These are phyloP conservation scores for Spilogale gracilis DNA, from an alignment of 2,113 vertebrate genomes.

Conservation along the genomic window DNA sequence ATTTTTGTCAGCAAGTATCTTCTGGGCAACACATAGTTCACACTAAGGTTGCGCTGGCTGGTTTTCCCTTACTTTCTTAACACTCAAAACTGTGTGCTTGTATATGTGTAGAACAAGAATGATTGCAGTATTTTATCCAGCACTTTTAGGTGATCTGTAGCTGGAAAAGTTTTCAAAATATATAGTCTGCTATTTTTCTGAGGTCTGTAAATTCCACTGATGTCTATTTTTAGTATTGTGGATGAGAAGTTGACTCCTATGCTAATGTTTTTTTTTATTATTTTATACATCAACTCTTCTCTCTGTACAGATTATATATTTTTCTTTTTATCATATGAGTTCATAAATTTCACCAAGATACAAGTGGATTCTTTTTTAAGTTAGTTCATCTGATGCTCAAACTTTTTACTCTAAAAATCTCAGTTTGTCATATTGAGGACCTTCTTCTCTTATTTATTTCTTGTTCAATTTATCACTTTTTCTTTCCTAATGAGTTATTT, in stretches of 20 bases:
- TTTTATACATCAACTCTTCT: conserved; percentile 49
- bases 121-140: not conserved
- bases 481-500: not conserved
- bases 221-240: not conserved
- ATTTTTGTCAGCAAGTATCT: not conserved
- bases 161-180: conserved; percentile 54
- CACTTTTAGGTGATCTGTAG: not conserved
- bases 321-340: conserved; percentile 35
- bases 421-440: not conserved
- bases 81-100: not conserved
- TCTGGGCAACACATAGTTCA: not conserved
- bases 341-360: conserved; percentile 54
- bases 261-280: conserved; percentile 12
- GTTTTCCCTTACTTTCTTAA: not conserved
- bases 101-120: not conserved
- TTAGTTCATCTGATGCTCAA: conserved; percentile 7
- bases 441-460: conserved; percentile 14
- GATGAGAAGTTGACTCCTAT: conserved; percentile 15
- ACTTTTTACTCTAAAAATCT: conserved; percentile 42
- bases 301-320: not conserved
- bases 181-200: conserved; percentile 41
- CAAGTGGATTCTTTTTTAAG: not conserved
- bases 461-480: not conserved
- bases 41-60: not conserved
- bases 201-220: conserved; percentile 65